Conservation (phyloP, 2,113 vertebrate species). For the Neotragus moschatus region DNA sequence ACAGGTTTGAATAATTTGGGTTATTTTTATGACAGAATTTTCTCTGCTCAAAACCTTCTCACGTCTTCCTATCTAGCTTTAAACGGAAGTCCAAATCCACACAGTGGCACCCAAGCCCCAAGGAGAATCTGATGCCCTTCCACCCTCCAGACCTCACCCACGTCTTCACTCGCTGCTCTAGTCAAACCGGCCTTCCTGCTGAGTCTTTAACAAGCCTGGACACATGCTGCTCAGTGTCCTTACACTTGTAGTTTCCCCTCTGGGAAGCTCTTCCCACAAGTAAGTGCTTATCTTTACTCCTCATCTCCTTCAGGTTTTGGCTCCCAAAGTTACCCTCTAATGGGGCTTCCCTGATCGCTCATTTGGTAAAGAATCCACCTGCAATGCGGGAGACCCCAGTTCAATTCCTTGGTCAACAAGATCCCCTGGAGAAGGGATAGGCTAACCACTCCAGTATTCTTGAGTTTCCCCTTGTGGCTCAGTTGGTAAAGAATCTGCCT, state of each 20-base stretch:
- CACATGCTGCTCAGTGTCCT: neutral
- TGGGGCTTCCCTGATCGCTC: neutral
- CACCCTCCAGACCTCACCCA: neutral
- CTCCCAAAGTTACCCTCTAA: neutral
- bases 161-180: neutral
- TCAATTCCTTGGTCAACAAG: neutral
- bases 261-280: neutral
- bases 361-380: neutral
- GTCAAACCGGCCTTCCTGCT: neutral
- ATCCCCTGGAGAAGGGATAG: neutral
- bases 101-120: neutral
- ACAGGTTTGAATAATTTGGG: neutral
- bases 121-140: neutral
- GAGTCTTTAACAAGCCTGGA: neutral
- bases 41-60: neutral
- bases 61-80: neutral
- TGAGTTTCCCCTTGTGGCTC: neutral
- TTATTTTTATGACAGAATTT: neutral
- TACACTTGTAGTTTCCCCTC: neutral
- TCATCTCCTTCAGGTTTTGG: neutral
- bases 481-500: neutral
- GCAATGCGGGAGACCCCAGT: neutral
- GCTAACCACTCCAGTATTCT: neutral
- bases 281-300: neutral
- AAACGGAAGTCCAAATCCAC: neutral